Evolutionary conservation across 2,888 invertebrate genomes (phyloP).

Genomic region (Hypomecis punctinalis): DNA sequence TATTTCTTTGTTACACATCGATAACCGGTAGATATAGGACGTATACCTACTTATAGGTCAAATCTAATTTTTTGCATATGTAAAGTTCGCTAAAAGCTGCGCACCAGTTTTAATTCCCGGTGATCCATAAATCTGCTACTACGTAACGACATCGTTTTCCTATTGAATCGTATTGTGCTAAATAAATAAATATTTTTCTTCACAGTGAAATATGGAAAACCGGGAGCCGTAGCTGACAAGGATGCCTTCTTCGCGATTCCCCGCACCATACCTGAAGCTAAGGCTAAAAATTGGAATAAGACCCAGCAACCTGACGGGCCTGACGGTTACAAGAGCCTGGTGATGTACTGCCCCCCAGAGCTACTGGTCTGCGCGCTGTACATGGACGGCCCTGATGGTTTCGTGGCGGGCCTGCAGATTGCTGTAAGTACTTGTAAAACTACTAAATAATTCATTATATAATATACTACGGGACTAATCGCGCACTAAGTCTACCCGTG

Average conservation of each 20-base stretch:
- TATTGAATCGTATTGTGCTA: not conserved
- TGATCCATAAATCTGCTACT: too few relatives aligned
- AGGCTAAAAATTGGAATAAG: conserved; percentile 66
- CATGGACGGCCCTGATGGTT: conserved; percentile 64
- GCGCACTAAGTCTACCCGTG: too few relatives aligned
- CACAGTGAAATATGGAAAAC: conserved; percentile 70
- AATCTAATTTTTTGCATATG: too few relatives aligned
- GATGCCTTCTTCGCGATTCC: conserved; percentile 79
- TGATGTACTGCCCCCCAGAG: conserved; percentile 74
- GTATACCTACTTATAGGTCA: too few relatives aligned
- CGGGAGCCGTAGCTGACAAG: conserved; percentile 69
- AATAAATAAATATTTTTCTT: not conserved
- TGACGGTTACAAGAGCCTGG: conserved; percentile 59
- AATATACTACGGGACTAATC: too few relatives aligned
- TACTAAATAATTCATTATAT: too few relatives aligned
- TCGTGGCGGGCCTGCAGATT: conserved; percentile 75
- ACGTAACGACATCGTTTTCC: too few relatives aligned
- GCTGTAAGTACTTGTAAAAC: conserved; percentile 64
- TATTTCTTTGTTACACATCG: too few relatives aligned
- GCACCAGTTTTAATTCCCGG: too few relatives aligned
- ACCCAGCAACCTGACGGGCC: conserved; percentile 67
- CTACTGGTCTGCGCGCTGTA: conserved; percentile 72
- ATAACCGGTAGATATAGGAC: too few relatives aligned
- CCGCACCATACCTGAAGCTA: conserved; percentile 69
- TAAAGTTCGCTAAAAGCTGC: too few relatives aligned